phyloP scores from a whole-genome alignment of 2,888 invertebrate species.

The Drosophila fulvimacula region DNA sequence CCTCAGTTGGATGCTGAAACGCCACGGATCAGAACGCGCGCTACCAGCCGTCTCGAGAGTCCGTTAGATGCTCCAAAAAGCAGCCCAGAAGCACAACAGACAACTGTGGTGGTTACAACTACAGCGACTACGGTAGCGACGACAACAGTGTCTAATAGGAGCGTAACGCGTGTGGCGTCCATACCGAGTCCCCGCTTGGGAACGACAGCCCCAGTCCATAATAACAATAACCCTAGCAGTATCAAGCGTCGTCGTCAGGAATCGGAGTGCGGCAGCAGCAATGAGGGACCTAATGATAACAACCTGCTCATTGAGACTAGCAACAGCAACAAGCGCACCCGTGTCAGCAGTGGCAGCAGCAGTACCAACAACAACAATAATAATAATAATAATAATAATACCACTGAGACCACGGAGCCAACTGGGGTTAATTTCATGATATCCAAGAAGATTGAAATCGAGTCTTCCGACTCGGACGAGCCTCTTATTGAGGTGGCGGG shows the following conservation, averaged over 20 bases:
- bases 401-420: conserved; percentile 25
- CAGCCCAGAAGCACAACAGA: conserved; percentile 71
- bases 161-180: conserved; percentile 56
- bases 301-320: conserved; percentile 24
- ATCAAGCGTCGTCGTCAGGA: conserved; percentile 91
- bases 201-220: conserved; percentile 51
- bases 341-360: conserved; percentile 83
- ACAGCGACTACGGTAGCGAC: conserved; percentile 38
- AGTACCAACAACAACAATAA: conserved; percentile 22
- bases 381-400: conserved; percentile 30
- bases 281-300: conserved; percentile 47
- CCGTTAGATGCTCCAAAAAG: conserved; percentile 86
- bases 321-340: conserved; percentile 69
- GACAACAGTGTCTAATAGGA: conserved; percentile 49
- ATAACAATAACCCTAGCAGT: conserved; percentile 20
- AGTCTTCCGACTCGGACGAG: conserved; percentile 92
- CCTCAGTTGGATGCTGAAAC: conserved; percentile 85
- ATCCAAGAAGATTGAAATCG: conserved; percentile 85
- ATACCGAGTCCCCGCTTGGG: conserved; percentile 76
- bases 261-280: conserved; percentile 87
- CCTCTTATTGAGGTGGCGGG: conserved; percentile 90
- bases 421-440: conserved; percentile 32
- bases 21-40: conserved; percentile 88
- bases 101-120: conserved; percentile 8
- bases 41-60: conserved; percentile 89